phyloP scores from a whole-genome alignment of 2,113 vertebrate species.

The Saguinus imperator region DNA sequence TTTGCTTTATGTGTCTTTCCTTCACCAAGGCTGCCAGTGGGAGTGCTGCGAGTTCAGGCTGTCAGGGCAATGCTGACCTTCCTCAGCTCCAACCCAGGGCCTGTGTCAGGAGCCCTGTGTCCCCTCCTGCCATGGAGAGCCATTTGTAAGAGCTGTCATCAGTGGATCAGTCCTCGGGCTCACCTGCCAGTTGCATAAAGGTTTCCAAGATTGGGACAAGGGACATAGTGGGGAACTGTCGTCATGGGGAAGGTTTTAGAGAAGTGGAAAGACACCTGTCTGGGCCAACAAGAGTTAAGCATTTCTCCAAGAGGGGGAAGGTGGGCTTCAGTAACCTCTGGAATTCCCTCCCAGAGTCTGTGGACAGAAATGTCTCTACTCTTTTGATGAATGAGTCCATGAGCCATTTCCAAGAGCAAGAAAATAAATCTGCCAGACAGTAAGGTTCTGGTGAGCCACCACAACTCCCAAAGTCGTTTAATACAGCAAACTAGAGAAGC shows the following conservation, averaged over 20 bases:
- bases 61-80: neutral
- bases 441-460: neutral
- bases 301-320: neutral
- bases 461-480: neutral
- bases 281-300: neutral
- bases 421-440: conserved; percentile 1
- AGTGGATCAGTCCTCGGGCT: neutral
- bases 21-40: neutral
- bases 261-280: neutral
- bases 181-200: neutral
- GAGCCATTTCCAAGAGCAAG: conserved; percentile 31
- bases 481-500: neutral
- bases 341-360: neutral
- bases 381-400: neutral
- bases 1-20: neutral
- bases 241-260: neutral
- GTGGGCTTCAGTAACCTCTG: neutral
- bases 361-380: neutral
- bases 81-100: neutral
- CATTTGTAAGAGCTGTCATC: neutral
- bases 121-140: neutral
- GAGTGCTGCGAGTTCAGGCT: neutral
- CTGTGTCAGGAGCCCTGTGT: neutral
- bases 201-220: neutral
- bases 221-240: neutral